These are phyloP conservation scores for Phaethon lepturus DNA, from an alignment of 2,113 vertebrate species.

Conservation along the genomic window DNA sequence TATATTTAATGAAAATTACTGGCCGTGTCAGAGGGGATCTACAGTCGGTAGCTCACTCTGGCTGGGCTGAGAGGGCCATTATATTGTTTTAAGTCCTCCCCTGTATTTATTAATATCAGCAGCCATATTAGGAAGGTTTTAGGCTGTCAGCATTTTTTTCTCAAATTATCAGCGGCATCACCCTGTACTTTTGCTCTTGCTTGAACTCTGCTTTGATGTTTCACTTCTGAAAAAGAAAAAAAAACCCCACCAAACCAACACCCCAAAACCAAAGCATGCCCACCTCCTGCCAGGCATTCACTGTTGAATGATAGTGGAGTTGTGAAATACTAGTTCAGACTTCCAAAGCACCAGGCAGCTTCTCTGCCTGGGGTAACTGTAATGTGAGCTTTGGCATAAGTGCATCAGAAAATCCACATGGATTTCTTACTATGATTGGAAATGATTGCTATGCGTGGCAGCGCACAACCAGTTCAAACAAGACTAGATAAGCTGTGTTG, in stretches of 20 bases:
- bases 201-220: neutral
- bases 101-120: neutral
- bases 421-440: slow-evolving; percentile 57
- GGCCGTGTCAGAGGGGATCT: neutral
- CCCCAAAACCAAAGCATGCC: neutral
- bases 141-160: neutral
- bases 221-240: neutral
- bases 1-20: neutral
- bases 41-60: neutral
- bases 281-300: neutral
- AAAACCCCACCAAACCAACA: neutral
- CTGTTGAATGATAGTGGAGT: neutral
- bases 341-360: neutral
- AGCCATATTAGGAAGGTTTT: neutral
- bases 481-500: slow-evolving; percentile 67
- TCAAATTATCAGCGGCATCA: neutral
- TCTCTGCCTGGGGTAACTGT: slow-evolving; percentile 7
- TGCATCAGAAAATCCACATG: slow-evolving; percentile 48
- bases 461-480: slow-evolving; percentile 62
- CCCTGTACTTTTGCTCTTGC: neutral
- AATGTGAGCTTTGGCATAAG: slow-evolving; percentile 42
- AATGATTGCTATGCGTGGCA: slow-evolving; percentile 35
- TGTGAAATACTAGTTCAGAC: neutral
- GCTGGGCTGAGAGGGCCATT: neutral
- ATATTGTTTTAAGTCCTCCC: neutral